Conservation (phyloP, 2,797 vertebrate genomes). For the Hydrolagus colliei region DNA sequence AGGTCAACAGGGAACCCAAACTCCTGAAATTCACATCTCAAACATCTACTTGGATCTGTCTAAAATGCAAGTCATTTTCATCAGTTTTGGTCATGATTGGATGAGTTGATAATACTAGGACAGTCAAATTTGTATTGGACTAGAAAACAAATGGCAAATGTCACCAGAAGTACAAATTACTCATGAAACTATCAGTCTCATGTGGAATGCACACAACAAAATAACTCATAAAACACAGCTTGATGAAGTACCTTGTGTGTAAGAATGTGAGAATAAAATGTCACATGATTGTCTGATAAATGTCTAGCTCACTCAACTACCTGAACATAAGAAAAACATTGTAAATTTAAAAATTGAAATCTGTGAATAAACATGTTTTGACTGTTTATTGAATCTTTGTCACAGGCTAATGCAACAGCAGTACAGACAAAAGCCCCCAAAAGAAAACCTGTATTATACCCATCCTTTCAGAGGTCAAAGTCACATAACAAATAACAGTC, state of each 20-base stretch:
- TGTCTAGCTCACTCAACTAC: background rate
- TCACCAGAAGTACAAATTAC: no score
- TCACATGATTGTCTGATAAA: background rate
- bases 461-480: background rate
- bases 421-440: background rate
- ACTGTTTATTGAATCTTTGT: background rate
- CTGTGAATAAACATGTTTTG: background rate
- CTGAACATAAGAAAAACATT: background rate
- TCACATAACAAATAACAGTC: background rate
- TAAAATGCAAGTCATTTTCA: background rate
- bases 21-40: no score
- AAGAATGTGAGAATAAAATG: background rate
- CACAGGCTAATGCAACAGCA: background rate
- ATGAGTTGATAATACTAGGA: no score
- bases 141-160: background rate
- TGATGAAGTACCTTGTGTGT: no score
- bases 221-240: background rate
- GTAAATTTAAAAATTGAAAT: background rate
- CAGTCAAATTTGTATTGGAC: background rate
- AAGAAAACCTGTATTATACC: background rate
- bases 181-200: background rate
- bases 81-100: background rate
- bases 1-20: no score
- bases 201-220: background rate
- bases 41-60: no score